Evolutionary conservation across 2,888 invertebrate species (phyloP).

Genomic region (Cataglyphis altisquamis): DNA sequence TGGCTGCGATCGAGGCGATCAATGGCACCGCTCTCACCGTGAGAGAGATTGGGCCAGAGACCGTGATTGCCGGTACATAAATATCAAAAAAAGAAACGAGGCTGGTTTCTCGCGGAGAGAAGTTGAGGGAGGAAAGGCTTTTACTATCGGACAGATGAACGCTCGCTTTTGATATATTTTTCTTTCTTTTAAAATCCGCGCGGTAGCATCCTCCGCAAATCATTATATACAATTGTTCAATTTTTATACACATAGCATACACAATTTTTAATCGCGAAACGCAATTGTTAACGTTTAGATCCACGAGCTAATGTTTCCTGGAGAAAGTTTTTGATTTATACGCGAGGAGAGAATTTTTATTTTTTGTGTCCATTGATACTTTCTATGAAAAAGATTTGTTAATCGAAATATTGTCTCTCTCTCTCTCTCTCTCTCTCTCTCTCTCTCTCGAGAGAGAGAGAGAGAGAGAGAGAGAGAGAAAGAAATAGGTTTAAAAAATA

Average conservation of each 20-base stretch:
- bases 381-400: slow-evolving; percentile 62
- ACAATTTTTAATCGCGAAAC: background rate
- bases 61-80: slow-evolving; percentile 73
- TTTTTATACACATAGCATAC: slow-evolving; percentile 32
- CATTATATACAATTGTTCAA: slow-evolving; percentile 11
- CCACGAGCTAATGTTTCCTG: background rate
- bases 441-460: too few relatives aligned
- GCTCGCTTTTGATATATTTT: slow-evolving; percentile 79
- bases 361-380: slow-evolving; percentile 55
- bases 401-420: background rate
- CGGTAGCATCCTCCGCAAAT: slow-evolving; percentile 64
- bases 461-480: too few relatives aligned
- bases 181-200: slow-evolving; percentile 63
- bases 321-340: slow-evolving; percentile 29
- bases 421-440: background rate
- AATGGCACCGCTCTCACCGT: slow-evolving; percentile 69
- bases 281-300: background rate
- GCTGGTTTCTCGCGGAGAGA: slow-evolving; percentile 40
- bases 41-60: slow-evolving; percentile 63
- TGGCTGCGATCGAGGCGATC: slow-evolving; percentile 59
- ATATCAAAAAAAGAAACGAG: slow-evolving; percentile 56
- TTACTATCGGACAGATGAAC: slow-evolving; percentile 69
- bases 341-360: slow-evolving; percentile 21
- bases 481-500: background rate
- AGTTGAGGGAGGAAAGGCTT: slow-evolving; percentile 50